Conservation (phyloP, 2,797 vertebrate genomes). For the Xenopus petersii region DNA sequence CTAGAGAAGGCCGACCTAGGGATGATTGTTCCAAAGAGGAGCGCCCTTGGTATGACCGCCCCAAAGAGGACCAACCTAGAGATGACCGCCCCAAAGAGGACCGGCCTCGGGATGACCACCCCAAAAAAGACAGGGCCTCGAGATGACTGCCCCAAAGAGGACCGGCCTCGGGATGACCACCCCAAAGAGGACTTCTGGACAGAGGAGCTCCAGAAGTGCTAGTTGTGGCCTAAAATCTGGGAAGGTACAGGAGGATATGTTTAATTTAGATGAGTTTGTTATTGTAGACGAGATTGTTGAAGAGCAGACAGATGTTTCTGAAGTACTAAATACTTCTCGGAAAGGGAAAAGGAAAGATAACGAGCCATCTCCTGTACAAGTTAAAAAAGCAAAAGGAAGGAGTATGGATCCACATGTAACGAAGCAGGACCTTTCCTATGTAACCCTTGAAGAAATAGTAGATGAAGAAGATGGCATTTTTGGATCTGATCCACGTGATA, state of each 20-base stretch:
- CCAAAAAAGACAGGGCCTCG: too few relatives aligned
- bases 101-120: too few relatives aligned
- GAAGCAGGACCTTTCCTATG: constrained; percentile 67
- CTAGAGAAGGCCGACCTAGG: neutral
- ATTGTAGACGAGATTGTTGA: constrained; percentile 85
- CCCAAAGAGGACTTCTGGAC: too few relatives aligned
- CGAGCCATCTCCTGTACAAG: constrained; percentile 33
- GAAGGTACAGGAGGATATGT: constrained; percentile 65
- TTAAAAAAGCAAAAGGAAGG: constrained; percentile 62
- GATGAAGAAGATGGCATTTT: constrained; percentile 68
- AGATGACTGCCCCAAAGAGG: too few relatives aligned
- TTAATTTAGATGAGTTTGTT: constrained; percentile 85
- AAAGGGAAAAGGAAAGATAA: constrained; percentile 62
- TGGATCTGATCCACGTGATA: neutral
- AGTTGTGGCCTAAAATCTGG: constrained; percentile 51
- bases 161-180: too few relatives aligned
- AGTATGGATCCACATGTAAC: neutral
- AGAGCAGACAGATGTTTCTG: constrained; percentile 1
- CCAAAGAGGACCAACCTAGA: too few relatives aligned
- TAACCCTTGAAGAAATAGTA: constrained; percentile 78
- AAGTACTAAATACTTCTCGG: constrained; percentile 42
- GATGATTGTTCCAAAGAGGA: too few relatives aligned
- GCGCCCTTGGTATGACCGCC: too few relatives aligned
- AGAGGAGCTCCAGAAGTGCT: constrained; percentile 49
- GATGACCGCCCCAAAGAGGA: too few relatives aligned